Conservation (phyloP, 2,113 vertebrate species). For the Clarias gariepinus region DNA sequence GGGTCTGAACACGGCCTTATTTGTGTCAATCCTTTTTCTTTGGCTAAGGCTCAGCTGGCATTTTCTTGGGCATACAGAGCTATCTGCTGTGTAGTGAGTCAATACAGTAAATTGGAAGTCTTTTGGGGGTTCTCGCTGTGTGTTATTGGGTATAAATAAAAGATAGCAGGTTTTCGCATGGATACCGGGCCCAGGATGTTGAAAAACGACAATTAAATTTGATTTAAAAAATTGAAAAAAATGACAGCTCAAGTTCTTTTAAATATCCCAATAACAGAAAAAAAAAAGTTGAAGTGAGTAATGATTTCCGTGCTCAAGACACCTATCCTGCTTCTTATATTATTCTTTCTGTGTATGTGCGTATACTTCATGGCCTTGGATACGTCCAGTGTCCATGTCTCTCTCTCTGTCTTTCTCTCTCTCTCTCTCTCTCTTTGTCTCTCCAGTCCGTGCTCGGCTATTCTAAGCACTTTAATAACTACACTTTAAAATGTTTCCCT, state of each 20-base stretch:
- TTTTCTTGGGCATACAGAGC: not conserved
- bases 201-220: not conserved
- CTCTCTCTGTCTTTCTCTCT: not conserved
- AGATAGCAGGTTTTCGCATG: not conserved
- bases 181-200: not conserved
- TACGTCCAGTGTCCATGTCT: slow-evolving; percentile 14
- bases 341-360: not conserved
- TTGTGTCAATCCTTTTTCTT: not conserved
- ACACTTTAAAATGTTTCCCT: slow-evolving; percentile 27
- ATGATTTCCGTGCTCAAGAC: not conserved
- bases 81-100: not conserved
- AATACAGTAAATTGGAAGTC: not conserved
- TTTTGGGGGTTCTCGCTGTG: not conserved
- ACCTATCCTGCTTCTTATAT: not conserved
- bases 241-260: not conserved
- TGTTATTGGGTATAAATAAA: not conserved
- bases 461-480: slow-evolving; percentile 48
- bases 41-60: not conserved
- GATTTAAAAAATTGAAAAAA: not conserved
- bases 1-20: not conserved
- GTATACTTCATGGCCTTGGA: slow-evolving; percentile 33
- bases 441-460: slow-evolving; percentile 33
- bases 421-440: too few relatives aligned
- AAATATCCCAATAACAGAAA: not conserved
- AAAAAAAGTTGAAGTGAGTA: too few relatives aligned